Evolutionary conservation across 1,140 invertebrate species (phyloP).

Genomic region (Zaprionus inermis): DNA sequence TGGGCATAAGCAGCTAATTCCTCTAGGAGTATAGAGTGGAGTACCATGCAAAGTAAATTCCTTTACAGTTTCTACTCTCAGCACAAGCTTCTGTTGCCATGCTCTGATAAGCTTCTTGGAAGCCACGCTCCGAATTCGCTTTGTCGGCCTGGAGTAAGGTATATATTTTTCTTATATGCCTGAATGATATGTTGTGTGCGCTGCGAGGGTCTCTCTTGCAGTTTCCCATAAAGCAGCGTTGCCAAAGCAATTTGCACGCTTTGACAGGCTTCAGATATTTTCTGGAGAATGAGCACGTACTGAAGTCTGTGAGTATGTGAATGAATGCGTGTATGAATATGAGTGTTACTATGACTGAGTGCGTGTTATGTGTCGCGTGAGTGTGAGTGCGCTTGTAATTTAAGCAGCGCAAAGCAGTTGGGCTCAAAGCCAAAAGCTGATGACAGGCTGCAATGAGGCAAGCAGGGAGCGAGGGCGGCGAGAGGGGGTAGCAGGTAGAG

Average conservation of each 20-base stretch:
- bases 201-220: neutral
- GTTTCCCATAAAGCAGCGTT: conserved; percentile 73
- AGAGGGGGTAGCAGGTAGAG: too few relatives aligned
- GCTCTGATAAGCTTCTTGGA: neutral
- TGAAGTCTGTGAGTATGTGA: too few relatives aligned
- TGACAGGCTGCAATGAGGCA: neutral
- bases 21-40: too few relatives aligned
- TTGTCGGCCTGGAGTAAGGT: neutral
- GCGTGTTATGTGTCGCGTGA: neutral
- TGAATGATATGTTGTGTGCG: conserved; percentile 9
- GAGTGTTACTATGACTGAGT: neutral
- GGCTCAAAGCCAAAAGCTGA: neutral
- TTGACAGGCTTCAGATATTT: conserved; percentile 5
- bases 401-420: neutral
- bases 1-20: too few relatives aligned
- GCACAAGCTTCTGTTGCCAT: neutral
- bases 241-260: conserved; percentile 72
- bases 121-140: neutral
- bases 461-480: neutral
- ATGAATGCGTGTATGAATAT: neutral
- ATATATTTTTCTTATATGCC: neutral
- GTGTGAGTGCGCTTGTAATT: neutral
- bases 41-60: too few relatives aligned
- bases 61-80: too few relatives aligned
- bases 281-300: too few relatives aligned